phyloP scores from a whole-genome alignment of 2,797 vertebrate genomes.

The Cossypha niveicapilla region DNA sequence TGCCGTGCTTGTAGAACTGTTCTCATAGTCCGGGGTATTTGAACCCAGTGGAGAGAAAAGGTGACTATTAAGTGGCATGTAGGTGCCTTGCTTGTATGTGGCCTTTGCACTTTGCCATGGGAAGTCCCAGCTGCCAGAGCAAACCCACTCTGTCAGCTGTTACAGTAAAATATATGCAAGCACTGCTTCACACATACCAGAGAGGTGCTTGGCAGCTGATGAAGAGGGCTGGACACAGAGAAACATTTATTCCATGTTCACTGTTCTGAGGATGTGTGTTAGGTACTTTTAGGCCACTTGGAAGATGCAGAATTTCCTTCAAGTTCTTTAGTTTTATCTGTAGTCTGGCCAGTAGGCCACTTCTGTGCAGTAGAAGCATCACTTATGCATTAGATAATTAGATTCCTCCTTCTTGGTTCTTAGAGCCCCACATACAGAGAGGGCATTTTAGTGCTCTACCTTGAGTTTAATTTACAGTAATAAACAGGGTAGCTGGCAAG shows the following conservation, averaged over 20 bases:
- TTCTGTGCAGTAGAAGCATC: background rate
- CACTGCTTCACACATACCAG: background rate
- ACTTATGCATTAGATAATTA: background rate
- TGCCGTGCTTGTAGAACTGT: background rate
- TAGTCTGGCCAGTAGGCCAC: background rate
- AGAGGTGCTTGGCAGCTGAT: background rate
- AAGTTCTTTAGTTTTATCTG: fast-evolving
- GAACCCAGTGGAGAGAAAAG: background rate
- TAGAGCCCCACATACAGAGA: background rate
- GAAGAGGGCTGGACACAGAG: background rate
- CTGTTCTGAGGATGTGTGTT: background rate
- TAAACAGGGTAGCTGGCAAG: conserved; percentile 54
- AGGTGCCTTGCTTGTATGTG: background rate
- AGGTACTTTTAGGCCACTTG: background rate
- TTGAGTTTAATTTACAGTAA: conserved; percentile 34
- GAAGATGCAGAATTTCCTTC: background rate
- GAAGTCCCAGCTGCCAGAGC: background rate
- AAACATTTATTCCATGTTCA: background rate
- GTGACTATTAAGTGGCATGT: background rate
- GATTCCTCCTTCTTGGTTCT: background rate
- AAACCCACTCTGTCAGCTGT: background rate
- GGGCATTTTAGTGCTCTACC: background rate
- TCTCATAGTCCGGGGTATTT: background rate
- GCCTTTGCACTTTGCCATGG: background rate
- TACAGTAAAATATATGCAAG: background rate